A percentile compares a stretch with the other conserved stretches of the same genome.
These are phyloP conservation scores for Glareola pratincola DNA, from an alignment of 2,113 vertebrate species.

Conservation along the genomic window DNA sequence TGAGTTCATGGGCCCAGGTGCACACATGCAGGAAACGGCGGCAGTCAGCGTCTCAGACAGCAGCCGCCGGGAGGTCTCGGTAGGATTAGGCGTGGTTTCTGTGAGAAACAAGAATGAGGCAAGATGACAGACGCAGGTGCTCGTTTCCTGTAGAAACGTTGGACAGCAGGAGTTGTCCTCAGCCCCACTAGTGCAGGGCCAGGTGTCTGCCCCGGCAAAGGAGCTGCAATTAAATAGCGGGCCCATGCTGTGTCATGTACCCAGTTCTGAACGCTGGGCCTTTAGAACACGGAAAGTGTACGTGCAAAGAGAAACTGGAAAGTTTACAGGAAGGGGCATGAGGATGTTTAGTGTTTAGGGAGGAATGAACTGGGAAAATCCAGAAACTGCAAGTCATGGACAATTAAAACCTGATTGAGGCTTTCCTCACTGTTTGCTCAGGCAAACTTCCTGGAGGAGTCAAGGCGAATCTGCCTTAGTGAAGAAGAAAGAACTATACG, in stretches of 20 bases:
- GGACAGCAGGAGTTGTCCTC: neutral
- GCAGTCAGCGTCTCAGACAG: neutral
- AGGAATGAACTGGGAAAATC: slow-evolving; percentile 14
- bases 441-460: neutral
- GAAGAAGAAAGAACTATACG: neutral
- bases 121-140: neutral
- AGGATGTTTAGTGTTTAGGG: neutral
- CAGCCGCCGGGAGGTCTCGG: neutral
- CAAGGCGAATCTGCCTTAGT: neutral
- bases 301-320: neutral
- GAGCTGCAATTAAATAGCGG: neutral
- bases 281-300: neutral
- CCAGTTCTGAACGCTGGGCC: neutral
- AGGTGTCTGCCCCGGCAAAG: neutral
- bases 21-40: neutral
- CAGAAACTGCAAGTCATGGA: neutral
- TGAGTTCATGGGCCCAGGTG: neutral
- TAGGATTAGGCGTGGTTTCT: neutral
- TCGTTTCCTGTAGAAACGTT: neutral
- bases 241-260: neutral
- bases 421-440: neutral
- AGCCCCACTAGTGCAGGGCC: neutral
- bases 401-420: neutral
- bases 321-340: neutral
- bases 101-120: neutral